Conservation (phyloP, 1,140 invertebrate species). For the Fopius arisanus region DNA sequence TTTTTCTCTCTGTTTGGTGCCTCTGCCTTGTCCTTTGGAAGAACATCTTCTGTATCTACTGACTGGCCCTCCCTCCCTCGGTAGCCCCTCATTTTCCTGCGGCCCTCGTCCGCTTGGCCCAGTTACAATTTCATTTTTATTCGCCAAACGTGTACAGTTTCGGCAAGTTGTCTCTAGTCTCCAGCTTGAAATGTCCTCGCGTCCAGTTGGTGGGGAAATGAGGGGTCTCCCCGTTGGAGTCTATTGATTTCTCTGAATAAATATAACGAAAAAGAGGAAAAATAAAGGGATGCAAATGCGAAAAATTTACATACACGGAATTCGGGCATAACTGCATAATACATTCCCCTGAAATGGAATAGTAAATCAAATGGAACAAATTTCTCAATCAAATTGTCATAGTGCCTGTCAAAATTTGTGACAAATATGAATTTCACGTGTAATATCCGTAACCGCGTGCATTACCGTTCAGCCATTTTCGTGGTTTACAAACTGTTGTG, state of each 20-base stretch:
- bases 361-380: neutral
- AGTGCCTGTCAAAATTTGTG: neutral
- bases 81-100: constrained; percentile 15
- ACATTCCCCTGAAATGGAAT: neutral
- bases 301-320: neutral
- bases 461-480: neutral
- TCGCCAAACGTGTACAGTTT: constrained; percentile 35
- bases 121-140: constrained; percentile 41
- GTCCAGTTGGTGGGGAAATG: no score
- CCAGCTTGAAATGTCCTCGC: neutral
- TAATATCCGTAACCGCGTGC: neutral
- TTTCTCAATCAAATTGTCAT: neutral
- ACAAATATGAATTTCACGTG: neutral
- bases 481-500: neutral
- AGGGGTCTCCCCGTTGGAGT: neutral
- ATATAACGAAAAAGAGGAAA: neutral
- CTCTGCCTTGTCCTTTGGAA: neutral
- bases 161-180: neutral
- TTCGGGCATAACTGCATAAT: neutral
- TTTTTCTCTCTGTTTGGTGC: neutral
- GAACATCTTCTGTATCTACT: neutral
- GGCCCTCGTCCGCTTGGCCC: constrained; percentile 23
- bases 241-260: neutral
- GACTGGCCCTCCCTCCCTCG: constrained; percentile 1
- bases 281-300: neutral